Base-by-base conservation (phyloP, 2,113 vertebrate genomes). In the Rhea pennata region DNA sequence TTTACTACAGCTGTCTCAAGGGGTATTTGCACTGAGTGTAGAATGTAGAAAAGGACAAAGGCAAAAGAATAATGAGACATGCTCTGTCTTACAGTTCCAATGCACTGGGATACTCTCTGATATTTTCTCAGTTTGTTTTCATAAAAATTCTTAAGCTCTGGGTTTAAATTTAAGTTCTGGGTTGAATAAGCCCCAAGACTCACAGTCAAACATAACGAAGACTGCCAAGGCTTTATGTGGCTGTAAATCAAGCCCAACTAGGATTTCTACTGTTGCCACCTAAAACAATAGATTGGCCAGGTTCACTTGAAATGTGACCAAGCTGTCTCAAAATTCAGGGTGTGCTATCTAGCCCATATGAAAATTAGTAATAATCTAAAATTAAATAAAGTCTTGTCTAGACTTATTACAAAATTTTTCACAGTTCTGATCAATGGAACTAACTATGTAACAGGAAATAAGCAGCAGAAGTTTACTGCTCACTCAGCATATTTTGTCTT, bases 91-190 rank as follows among this genome's bases (percentile, higher is more conserved):
- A 88, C 2, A 0, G 22, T 80, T 80, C 17, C 19, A 71, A 16
- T 0, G 7, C 33, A 42, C 19, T 53, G 44, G 53, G 48, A 83
- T 66, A 61, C 61, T 73, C 70, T 82, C 27, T 79, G 61, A 56
- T 39, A 5, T 71, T 95, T 95, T 88, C 59, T 84, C 46, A 42
- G 31, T 77, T 82, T 88, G 26, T 90, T 92, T 93, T 74, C 26
- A 64, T 71, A 70, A 92, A 82, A 88, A 54, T 29, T 80, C 7
- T 0, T 84, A 77, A 88, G 9, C 65, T 77, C 51, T 78, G 40
- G 14, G 5, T 66, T 89, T 80, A 31, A 92, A 54, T 86, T 77
- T 71, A 31, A 80, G 31, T 84, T 81, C 75, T 88, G 54, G 29
- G 24, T 81, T 88, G 62, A 95, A 66, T 62, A 67, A 95, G 14